phyloP scores from a whole-genome alignment of 64 coral and sea anemone genomes.

The Platygyra sinensis region DNA sequence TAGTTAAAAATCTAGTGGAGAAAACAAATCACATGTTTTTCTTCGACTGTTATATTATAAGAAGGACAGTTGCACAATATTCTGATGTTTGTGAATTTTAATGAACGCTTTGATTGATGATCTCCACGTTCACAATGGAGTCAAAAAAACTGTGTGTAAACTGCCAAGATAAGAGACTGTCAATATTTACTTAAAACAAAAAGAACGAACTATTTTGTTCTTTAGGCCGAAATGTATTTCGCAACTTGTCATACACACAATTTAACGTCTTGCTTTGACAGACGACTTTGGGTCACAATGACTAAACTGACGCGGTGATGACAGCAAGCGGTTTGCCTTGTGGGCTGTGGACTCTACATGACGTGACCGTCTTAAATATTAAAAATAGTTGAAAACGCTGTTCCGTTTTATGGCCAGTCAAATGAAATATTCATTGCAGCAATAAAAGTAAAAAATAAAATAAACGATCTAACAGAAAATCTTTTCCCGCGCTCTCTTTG shows the following conservation, averaged over 20 bases:
- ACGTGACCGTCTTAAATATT: not conserved
- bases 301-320: not conserved
- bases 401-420: not conserved
- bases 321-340: not conserved
- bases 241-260: not conserved
- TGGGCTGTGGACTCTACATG: no score
- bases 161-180: not conserved
- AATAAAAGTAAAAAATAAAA: no score
- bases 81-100: not conserved
- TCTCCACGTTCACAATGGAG: not conserved
- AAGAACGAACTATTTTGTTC: not conserved
- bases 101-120: slow-evolving; percentile 9
- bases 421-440: not conserved
- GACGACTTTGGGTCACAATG: not conserved
- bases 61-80: not conserved
- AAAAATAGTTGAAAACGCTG: not conserved
- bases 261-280: not conserved
- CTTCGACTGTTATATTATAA: not conserved
- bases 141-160: not conserved
- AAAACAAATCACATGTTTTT: not conserved
- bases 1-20: not conserved
- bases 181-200: slow-evolving; percentile 24
- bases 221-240: not conserved
- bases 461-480: no score
- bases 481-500: not conserved